Evolutionary conservation across 2,113 vertebrate species (phyloP), one percentile per base, ranked within the genome.

Genomic region (Naja naja): DNA sequence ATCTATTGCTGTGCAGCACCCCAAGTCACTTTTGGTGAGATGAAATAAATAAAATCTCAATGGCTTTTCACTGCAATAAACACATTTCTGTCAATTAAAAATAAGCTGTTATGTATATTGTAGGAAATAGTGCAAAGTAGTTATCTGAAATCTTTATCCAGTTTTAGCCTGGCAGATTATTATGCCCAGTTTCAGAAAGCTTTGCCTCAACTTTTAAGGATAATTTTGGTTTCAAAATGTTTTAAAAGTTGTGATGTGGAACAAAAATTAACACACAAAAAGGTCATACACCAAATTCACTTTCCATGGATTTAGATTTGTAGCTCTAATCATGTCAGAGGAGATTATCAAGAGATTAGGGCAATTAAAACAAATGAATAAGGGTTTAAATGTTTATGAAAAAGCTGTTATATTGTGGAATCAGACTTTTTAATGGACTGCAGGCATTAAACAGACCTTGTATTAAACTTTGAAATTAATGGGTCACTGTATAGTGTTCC

Each of bases 381-480:
- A 90, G 88, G 93, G 69, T 97, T 97, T 98, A 96, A 97, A 97
- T 90, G 92, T 97, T 94, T 97, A 97, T 97, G 97, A 97, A 98
- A 98, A 98, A 97, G 97, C 96, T 96, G 97, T 98, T 97, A 96
- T 96, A 97, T 96, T 96, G 96, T 96, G 95, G 95, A 96, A 97
- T 97, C 96, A 96, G 97, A 97, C 96, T 98, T 98, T 98, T 98
- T 98, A 98, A 98, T 98, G 97, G 97, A 97, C 97, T 97, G 91
- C 91, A 97, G 97, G 96, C 97, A 97, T 98, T 98, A 98, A 98
- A 98, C 97, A 98, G 97, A 97, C 96, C 96, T 97, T 96, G 96
- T 97, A 97, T 98, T 98, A 98, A 97, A 96, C 96, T 98, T 97
- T 96, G 97, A 98, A 98, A 98, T 98, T 98, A 98, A 98, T 98